Evolutionary conservation across 2,797 vertebrate species (phyloP).

Genomic region (Fratercula arctica): DNA sequence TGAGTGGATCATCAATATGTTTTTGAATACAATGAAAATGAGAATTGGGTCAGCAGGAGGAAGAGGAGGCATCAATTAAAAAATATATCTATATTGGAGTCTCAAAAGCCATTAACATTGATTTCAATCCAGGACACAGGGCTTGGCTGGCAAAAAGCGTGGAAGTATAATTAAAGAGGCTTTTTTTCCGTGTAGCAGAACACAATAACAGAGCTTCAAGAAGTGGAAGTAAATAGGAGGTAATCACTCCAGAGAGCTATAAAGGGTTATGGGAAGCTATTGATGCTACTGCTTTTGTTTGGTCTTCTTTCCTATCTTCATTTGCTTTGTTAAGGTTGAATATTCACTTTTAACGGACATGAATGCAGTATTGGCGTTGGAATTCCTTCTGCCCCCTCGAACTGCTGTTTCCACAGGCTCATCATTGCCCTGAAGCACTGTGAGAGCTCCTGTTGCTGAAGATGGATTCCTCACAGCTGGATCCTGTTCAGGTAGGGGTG

Average conservation of each 20-base stretch:
- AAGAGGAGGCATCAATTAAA: constrained; percentile 67
- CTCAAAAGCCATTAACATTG: constrained; percentile 64
- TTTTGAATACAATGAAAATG: constrained; percentile 66
- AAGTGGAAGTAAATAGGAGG: not conserved
- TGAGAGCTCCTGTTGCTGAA: not conserved
- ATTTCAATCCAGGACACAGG: constrained; percentile 54
- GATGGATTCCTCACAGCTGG: not conserved
- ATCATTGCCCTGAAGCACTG: not conserved
- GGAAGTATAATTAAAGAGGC: constrained; percentile 24
- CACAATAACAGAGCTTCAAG: not conserved
- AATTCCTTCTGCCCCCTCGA: not conserved
- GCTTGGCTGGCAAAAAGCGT: constrained; percentile 19
- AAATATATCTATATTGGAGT: constrained; percentile 46
- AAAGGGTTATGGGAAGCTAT: not conserved
- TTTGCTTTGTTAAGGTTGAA: not conserved
- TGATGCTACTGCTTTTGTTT: not conserved
- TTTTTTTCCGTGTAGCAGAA: not conserved
- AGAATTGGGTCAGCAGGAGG: constrained; percentile 28
- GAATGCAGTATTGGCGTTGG: not conserved
- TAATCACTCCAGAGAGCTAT: not conserved
- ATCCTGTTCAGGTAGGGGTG: not conserved
- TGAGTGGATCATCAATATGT: constrained; percentile 37
- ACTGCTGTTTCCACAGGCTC: not conserved
- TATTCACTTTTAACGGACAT: not conserved
- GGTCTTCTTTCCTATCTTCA: not conserved